A percentile compares a stretch with the other conserved stretches of the same genome.
Evolutionary conservation across 1,140 invertebrate genomes (phyloP).

Genomic region (Caenorhabditis briggsae): DNA sequence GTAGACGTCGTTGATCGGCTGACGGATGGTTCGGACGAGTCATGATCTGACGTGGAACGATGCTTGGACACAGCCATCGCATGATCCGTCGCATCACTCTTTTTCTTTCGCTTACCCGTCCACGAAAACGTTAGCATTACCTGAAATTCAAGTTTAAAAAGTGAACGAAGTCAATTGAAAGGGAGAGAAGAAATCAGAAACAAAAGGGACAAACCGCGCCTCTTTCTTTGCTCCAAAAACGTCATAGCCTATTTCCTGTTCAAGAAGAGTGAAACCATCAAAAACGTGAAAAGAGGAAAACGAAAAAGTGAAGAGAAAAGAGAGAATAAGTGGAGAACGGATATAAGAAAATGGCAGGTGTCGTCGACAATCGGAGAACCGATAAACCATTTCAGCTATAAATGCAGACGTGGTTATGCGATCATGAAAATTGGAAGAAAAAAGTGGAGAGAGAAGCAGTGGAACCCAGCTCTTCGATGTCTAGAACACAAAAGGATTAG

Average conservation of each 20-base stretch:
- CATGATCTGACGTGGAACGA: constrained; percentile 26
- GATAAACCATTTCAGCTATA: constrained; percentile 31
- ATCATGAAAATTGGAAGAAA: constrained; percentile 9
- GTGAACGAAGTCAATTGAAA: not conserved
- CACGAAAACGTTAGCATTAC: constrained; percentile 52
- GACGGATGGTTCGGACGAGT: constrained; percentile 44
- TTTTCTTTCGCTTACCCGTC: constrained; percentile 48
- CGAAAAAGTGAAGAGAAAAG: not conserved
- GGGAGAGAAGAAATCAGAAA: not conserved
- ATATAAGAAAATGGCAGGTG: constrained; percentile 47
- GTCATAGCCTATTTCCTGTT: not conserved
- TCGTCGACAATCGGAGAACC: constrained; percentile 36
- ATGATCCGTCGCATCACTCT: constrained; percentile 36
- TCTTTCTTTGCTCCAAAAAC: not conserved
- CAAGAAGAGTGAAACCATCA: constrained; percentile 2
- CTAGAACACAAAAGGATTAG: constrained; percentile 51
- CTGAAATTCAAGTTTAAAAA: not conserved
- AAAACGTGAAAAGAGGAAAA: not conserved
- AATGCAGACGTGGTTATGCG: not conserved
- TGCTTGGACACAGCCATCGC: constrained; percentile 38
- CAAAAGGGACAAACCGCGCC: not conserved
- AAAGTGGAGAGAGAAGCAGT: not conserved
- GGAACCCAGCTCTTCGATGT: constrained; percentile 10
- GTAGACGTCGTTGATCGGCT: constrained; percentile 37
- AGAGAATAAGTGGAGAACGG: not conserved